Evolutionary conservation across 2,113 vertebrate genomes (phyloP), one percentile per base, ranked within the genome.

Genomic region (Syngnathus floridae): DNA sequence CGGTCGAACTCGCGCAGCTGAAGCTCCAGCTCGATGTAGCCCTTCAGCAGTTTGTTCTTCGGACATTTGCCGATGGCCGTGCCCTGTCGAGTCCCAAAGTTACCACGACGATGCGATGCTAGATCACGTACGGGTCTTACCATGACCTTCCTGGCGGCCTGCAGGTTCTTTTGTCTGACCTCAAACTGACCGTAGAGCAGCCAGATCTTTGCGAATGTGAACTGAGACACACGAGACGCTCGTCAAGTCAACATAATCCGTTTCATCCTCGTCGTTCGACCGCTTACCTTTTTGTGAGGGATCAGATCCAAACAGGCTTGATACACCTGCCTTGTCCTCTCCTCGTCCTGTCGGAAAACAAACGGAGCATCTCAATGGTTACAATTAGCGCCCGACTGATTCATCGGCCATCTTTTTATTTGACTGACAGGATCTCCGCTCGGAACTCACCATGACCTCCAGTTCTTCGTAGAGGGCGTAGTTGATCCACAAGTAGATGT

Each of bases 161-260:
- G 92, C 43, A 99, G 91, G 80, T 93, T 98, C 80, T 98, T 99
- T 89, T 98, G 97, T 31, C 97, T 89, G 69, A 99, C 96, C 90
- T 99, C 96, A 88, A 99, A 99, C 49, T 95, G 93, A 17, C 89
- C 92, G 49, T 91, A 97, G 0, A 98, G 88, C 78, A 99, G 84
- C 97, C 97, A 99, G 22, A 99, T 95, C 88, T 99, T 99, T 38
- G 95, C 96, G 75, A 98, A 99, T 0, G 97, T 97, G 85, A 99
- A 99, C 96, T 99, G 84, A 79, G 84, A 71, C 12, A 7, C 36
- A 72, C 60, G 59, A 76, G 1, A 67, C 1, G 1, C 21, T 0
- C 0, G 12, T 22, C 7, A 45, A 0, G 12, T 38, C 52, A 1
- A 13, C 2, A n/a, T 5, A 8, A 19, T 1, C 9, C 17, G 10